These are phyloP conservation scores for Siniperca chuatsi DNA, from an alignment of 2,113 vertebrate species.

Conservation along the genomic window DNA sequence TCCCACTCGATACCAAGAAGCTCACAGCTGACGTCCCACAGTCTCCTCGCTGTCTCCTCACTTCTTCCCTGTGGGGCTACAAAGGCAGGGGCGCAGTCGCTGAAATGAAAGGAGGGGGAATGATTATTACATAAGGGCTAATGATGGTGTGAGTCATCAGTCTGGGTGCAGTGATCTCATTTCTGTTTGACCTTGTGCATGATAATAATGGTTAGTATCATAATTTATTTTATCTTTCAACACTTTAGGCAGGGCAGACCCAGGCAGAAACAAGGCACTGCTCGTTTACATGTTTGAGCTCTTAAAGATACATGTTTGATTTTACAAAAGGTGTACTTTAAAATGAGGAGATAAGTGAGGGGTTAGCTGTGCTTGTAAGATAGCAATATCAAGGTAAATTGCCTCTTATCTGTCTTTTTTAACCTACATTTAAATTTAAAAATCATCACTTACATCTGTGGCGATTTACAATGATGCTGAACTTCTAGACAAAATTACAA, in stretches of 20 bases:
- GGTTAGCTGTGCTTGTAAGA: not conserved
- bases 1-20: conserved; percentile 91
- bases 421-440: not conserved
- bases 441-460: not conserved
- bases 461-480: not conserved
- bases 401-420: not conserved
- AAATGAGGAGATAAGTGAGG: not conserved
- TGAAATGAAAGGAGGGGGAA: conserved; percentile 66
- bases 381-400: not conserved
- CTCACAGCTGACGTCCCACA: conserved; percentile 94
- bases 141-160: conserved; percentile 21
- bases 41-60: conserved; percentile 87
- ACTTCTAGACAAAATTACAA: not conserved
- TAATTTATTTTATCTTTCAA: not conserved
- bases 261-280: not conserved
- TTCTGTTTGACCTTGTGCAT: conserved; percentile 11
- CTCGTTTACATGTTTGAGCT: not conserved
- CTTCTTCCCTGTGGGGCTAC: conserved; percentile 89
- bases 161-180: not conserved
- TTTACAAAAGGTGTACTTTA: not conserved
- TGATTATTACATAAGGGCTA: conserved; percentile 11
- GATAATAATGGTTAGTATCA: not conserved
- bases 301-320: not conserved
- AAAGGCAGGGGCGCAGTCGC: conserved; percentile 90
- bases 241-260: not conserved